Evolutionary conservation across 2,888 invertebrate species (phyloP).

Genomic region (Pteria penguin): DNA sequence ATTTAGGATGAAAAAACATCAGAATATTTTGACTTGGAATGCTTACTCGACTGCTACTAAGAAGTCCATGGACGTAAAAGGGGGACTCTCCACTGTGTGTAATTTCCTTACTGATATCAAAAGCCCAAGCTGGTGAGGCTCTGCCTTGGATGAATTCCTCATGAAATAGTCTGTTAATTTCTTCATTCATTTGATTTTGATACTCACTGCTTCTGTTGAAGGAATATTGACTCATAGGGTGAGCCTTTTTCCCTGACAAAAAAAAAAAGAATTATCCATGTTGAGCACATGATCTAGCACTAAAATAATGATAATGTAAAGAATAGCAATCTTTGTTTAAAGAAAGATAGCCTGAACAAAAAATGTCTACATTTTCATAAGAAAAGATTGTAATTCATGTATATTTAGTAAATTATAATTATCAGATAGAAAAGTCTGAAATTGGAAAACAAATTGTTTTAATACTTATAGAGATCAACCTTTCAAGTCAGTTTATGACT

Average conservation of each 20-base stretch:
- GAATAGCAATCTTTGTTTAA: too few species aligned
- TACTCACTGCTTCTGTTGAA: conserved; percentile 55
- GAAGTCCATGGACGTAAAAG: conserved; percentile 61
- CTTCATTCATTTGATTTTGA: conserved; percentile 53
- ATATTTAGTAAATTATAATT: too few species aligned
- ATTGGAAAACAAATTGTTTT: too few species aligned
- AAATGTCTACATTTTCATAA: too few species aligned
- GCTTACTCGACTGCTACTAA: conserved; percentile 66
- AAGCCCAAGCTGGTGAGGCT: conserved; percentile 68
- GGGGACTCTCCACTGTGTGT: conserved; percentile 71
- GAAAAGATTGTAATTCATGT: too few species aligned
- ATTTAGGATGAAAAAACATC: too few species aligned
- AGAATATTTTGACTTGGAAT: not conserved
- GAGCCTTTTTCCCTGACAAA: conserved; percentile 47
- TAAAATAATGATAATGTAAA: too few species aligned
- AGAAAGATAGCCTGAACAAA: too few species aligned
- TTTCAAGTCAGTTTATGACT: too few species aligned
- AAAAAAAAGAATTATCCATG: not conserved
- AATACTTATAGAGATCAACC: too few species aligned
- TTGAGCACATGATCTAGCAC: too few species aligned
- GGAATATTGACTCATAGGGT: conserved; percentile 52
- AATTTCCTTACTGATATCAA: conserved; percentile 60
- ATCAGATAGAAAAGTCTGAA: too few species aligned
- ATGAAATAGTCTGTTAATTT: conserved; percentile 59
- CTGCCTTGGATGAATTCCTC: conserved; percentile 58